Conservation (phyloP, 1,140 invertebrate species). For the Melitaea cinxia region DNA sequence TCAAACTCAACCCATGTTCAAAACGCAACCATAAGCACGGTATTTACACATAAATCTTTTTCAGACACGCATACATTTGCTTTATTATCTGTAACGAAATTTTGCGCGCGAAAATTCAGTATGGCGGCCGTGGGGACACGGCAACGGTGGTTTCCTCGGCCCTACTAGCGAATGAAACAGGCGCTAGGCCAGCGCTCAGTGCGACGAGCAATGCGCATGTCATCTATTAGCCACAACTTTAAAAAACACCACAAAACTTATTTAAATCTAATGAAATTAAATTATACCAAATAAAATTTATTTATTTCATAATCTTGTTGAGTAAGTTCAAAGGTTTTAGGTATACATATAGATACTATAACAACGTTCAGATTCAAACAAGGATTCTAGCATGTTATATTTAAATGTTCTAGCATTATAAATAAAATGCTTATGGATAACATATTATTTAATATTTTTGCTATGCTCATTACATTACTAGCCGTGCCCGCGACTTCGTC, state of each 20-base stretch:
- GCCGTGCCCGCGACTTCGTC: too few species aligned
- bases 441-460: too few species aligned
- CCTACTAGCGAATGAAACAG: slow-evolving; percentile 47
- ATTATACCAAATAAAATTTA: too few species aligned
- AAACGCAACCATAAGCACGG: slow-evolving; percentile 1
- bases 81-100: slow-evolving; percentile 34
- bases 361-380: too few species aligned
- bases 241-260: not conserved
- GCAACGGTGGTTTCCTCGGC: slow-evolving; percentile 44
- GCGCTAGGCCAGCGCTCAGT: slow-evolving; percentile 38
- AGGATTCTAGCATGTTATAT: too few species aligned
- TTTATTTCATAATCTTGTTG: too few species aligned
- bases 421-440: too few species aligned
- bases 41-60: slow-evolving; percentile 19
- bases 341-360: too few species aligned
- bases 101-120: slow-evolving; percentile 58
- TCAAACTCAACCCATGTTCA: slow-evolving; percentile 16
- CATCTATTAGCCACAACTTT: slow-evolving; percentile 1
- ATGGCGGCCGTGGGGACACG: slow-evolving; percentile 39
- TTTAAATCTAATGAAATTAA: too few species aligned
- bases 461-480: too few species aligned
- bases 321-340: too few species aligned
- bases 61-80: slow-evolving; percentile 29
- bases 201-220: slow-evolving; percentile 56
- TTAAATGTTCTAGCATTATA: too few species aligned